Evolutionary conservation across 2,113 vertebrate species (phyloP).

Genomic region (Lathamus discolor): DNA sequence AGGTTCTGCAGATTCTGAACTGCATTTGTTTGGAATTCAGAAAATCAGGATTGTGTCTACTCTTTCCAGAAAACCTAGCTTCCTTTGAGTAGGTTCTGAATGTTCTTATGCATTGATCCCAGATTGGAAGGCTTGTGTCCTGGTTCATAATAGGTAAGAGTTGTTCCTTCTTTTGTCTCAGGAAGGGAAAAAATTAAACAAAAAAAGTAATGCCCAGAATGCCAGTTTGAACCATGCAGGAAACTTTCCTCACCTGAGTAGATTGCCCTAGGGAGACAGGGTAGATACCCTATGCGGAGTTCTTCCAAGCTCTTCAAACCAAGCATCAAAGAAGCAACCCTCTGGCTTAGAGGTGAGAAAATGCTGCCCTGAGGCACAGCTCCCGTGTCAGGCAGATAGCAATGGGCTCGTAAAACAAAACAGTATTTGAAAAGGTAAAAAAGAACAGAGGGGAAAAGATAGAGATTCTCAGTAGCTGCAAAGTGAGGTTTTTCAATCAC

Average conservation of each 20-base stretch:
- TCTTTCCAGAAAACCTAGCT: neutral
- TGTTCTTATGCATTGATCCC: neutral
- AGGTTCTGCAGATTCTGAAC: neutral
- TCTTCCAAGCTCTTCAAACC: slow-evolving; percentile 50
- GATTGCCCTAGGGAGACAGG: neutral
- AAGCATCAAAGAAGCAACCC: slow-evolving; percentile 52
- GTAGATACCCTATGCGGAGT: neutral
- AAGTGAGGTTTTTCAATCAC: slow-evolving; percentile 41
- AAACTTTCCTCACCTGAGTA: neutral
- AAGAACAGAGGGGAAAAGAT: neutral
- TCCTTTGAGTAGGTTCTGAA: neutral
- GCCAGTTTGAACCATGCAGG: neutral
- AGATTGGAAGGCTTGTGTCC: neutral
- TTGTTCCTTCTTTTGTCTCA: neutral
- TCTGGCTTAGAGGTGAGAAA: slow-evolving; percentile 57
- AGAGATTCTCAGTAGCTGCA: slow-evolving; percentile 41
- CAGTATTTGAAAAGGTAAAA: slow-evolving; percentile 53
- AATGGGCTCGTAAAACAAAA: slow-evolving; percentile 58
- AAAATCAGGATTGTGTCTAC: neutral
- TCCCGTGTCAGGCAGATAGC: slow-evolving; percentile 38
- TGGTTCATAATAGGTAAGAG: neutral
- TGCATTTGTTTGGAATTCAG: neutral
- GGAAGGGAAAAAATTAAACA: neutral
- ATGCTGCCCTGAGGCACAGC: slow-evolving; percentile 42
- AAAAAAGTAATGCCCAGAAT: neutral